Base-by-base conservation (phyloP, 2,888 invertebrate genomes). In the Phengaris alcon region DNA sequence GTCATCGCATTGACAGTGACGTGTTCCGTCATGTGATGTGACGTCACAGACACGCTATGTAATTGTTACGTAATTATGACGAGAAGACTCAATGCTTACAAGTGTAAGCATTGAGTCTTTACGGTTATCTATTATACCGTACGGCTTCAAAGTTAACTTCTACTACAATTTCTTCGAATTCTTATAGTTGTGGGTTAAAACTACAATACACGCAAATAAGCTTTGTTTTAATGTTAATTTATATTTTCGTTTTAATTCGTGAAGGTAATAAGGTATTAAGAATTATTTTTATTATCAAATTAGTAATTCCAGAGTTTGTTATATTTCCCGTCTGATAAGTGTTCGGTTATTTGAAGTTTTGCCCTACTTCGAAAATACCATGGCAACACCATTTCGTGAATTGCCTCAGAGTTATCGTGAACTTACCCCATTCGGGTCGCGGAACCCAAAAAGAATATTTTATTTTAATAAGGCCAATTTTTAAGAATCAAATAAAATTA, bases 21-120 rank as follows among this genome's bases (percentile, higher is more conserved):
- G 1, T 44, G 64, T 6, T 64, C 35, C 4, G 22, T 59, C 64
- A 64, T 12, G 64, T 64, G 44, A 22, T 59, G 59, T 59, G 59
- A 59, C 59, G 59, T 59, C 59, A 59, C 15, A 10, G 10, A 54
- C 13, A 9, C 48, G 48, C 8, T 8, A 54, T 4, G 22, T 59
- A 22, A 22, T 22, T 59, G 64, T 64, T 64, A 64, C 64, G 64
- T 64, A 64, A 64, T 35, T 35, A 13, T 64, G 64, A 64, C 64
- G 64, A 64, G 5, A 12, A 5, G 35, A 64, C 64, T 10, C 59
- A 22, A 22, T 22, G 22, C 59, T 22, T 22, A 59, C 59, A 22
- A 22, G 22, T 22, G 59, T 59, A 59, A 59, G 22, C 15, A 59
- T 59, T 59, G 10, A 59, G 22, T 22, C 22, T 15, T 35, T 59